A percentile compares a stretch with the other conserved stretches of the same genome.
Evolutionary conservation across 2,888 invertebrate genomes (phyloP).

Genomic region (Parnassius mnemosyne): DNA sequence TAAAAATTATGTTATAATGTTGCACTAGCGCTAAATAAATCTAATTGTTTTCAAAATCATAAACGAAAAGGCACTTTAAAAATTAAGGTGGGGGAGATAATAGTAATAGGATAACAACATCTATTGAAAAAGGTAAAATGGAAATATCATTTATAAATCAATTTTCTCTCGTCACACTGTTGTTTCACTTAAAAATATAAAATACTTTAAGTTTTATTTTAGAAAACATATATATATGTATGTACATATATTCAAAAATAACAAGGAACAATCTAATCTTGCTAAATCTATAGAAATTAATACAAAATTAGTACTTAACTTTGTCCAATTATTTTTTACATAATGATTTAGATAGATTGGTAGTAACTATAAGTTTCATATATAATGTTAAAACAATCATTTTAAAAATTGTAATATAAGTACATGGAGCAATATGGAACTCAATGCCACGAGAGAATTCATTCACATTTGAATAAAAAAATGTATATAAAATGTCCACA

Average conservation of each 20-base stretch:
- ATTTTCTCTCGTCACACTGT: conserved; percentile 76
- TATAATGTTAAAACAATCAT: conserved; percentile 11
- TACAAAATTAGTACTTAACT: conserved; percentile 30
- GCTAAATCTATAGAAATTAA: conserved; percentile 39
- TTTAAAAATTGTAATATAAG: conserved; percentile 15
- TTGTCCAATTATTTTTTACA: conserved; percentile 19
- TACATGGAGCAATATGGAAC: conserved; percentile 35
- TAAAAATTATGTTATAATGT: conserved; percentile 44
- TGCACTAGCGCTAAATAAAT: conserved; percentile 51
- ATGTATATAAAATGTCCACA: conserved; percentile 76
- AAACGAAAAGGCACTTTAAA: conserved; percentile 71
- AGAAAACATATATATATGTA: conserved; percentile 49
- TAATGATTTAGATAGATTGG: conserved; percentile 19
- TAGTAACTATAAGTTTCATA: conserved; percentile 3
- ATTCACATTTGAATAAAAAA: conserved; percentile 63
- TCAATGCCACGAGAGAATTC: conserved; percentile 77
- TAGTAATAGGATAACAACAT: conserved; percentile 47
- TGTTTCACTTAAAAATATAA: conserved; percentile 74
- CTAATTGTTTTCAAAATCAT: conserved; percentile 49
- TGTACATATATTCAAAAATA: conserved; percentile 64
- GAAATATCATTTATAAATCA: conserved; percentile 51
- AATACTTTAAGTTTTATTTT: conserved; percentile 56
- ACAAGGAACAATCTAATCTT: conserved; percentile 58
- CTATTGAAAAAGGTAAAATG: conserved; percentile 40
- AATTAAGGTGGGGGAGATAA: conserved; percentile 65